These are phyloP conservation scores for Smittia aterrima DNA, from an alignment of 2,888 invertebrate species.

Conservation along the genomic window DNA sequence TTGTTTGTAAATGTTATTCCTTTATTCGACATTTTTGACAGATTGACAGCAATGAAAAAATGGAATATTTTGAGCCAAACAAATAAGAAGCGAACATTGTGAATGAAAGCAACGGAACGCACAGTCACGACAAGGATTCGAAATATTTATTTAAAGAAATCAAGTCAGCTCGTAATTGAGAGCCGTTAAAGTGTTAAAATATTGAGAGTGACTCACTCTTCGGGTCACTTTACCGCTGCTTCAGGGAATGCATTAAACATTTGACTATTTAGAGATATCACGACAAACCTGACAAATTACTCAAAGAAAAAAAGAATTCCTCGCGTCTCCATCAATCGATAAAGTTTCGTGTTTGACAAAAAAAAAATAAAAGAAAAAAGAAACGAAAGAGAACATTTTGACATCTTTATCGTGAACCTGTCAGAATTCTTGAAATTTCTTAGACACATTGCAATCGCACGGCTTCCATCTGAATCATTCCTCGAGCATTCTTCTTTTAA, in stretches of 20 bases:
- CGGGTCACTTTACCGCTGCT: background rate
- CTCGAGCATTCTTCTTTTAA: constrained; percentile 6
- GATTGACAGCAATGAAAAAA: constrained; percentile 28
- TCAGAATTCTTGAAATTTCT: constrained; percentile 36
- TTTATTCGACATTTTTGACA: constrained; percentile 35
- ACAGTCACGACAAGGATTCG: background rate
- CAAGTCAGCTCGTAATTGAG: background rate
- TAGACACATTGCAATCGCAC: constrained; percentile 3
- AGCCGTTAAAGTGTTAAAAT: background rate
- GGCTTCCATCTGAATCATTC: constrained; percentile 7
- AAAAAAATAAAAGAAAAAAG: background rate
- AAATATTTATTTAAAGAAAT: background rate
- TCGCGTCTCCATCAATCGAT: background rate
- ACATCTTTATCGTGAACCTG: constrained; percentile 40
- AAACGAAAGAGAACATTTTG: constrained; percentile 17
- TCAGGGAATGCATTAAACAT: background rate
- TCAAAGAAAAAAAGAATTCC: background rate
- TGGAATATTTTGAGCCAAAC: constrained; percentile 17
- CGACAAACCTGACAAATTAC: background rate
- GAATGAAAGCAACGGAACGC: background rate
- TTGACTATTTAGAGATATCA: background rate
- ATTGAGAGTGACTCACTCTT: background rate
- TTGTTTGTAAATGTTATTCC: constrained; percentile 31
- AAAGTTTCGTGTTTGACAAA: constrained; percentile 2
- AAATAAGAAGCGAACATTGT: constrained; percentile 4